A percentile compares a stretch with the other conserved stretches of the same genome.
Conservation (phyloP, 2,797 vertebrate genomes). For the Catharus ustulatus region DNA sequence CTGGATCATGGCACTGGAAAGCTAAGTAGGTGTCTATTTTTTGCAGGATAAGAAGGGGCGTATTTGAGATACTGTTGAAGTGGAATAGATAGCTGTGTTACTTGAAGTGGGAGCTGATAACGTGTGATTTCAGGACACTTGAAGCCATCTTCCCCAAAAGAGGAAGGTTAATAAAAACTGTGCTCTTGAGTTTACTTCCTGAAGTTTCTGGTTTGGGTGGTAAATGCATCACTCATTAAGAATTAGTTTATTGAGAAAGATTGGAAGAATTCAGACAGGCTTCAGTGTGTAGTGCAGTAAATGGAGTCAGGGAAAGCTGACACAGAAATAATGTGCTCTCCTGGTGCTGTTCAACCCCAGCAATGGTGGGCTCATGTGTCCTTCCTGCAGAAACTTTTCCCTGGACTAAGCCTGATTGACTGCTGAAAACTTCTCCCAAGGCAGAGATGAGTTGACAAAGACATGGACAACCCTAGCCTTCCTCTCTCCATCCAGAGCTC, state of each 20-base stretch:
- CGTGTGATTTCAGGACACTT: constrained; percentile 34
- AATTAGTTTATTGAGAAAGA: neutral
- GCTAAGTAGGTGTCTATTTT: constrained; percentile 43
- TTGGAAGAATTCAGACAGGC: neutral
- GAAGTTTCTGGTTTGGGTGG: neutral
- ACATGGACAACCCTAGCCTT: neutral
- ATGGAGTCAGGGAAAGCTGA: neutral
- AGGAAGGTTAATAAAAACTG: neutral
- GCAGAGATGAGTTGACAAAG: neutral
- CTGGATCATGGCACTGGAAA: neutral
- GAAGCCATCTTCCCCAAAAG: constrained; percentile 20
- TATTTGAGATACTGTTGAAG: constrained; percentile 43
- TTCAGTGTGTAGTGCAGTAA: neutral
- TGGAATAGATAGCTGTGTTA: constrained; percentile 20
- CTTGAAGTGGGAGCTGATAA: constrained; percentile 53
- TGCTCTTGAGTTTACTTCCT: neutral
- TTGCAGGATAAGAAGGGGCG: constrained; percentile 35
- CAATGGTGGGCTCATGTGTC: neutral
- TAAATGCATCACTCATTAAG: neutral
- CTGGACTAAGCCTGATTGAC: accelerated
- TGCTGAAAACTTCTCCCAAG: neutral
- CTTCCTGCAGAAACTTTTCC: neutral
- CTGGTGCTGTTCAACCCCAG: neutral
- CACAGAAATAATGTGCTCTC: neutral
- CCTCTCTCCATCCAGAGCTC: neutral